These are phyloP conservation scores for Atta colombica DNA, from an alignment of 1,140 invertebrate genomes.

Conservation along the genomic window DNA sequence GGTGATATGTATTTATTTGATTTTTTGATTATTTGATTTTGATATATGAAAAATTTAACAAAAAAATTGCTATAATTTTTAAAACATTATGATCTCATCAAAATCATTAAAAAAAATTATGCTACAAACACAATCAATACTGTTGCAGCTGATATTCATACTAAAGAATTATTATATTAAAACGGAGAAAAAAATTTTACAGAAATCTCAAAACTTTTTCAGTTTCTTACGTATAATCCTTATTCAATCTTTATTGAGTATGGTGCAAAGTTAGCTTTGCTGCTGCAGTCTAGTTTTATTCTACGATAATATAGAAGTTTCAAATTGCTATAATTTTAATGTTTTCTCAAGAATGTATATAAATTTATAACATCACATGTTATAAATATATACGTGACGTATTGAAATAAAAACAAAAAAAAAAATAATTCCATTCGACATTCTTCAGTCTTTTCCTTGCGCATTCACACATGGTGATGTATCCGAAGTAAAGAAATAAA, in stretches of 20 bases:
- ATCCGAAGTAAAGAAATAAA: constrained; percentile 59
- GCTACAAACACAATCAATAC: background rate
- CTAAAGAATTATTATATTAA: background rate
- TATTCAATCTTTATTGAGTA: background rate
- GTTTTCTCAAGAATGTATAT: background rate
- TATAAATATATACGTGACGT: background rate
- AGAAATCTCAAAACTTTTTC: background rate
- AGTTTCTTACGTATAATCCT: background rate
- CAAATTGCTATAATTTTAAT: background rate
- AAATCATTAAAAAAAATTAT: background rate
- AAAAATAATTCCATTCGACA: background rate
- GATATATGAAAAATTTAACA: no score
- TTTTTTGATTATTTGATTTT: no score
- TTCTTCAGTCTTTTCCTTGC: no score
- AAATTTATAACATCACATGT: background rate
- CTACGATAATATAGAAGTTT: constrained; percentile 1
- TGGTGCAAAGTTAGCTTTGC: background rate
- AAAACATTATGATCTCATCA: background rate
- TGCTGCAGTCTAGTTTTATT: background rate
- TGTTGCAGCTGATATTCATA: no score
- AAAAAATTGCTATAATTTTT: background rate
- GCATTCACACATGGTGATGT: background rate
- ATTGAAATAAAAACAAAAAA: background rate
- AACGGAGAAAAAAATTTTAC: background rate
- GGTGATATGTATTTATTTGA: no score